phyloP scores from a whole-genome alignment of 1,140 invertebrate genomes.

The Apis cerana region DNA sequence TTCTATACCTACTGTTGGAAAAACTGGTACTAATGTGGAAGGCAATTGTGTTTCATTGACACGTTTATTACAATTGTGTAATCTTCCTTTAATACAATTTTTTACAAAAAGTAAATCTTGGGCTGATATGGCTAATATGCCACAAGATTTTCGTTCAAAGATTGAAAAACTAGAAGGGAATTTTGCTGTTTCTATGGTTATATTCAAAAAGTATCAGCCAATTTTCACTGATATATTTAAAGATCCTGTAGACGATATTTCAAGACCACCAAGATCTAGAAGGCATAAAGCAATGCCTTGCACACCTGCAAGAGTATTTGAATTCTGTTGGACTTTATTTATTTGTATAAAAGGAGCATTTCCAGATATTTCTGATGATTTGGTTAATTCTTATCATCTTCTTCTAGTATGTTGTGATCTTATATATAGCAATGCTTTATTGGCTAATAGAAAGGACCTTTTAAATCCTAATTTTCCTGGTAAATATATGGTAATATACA shows the following conservation, averaged over 20 bases:
- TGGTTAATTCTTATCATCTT: conserved; percentile 97
- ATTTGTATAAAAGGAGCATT: conserved; percentile 94
- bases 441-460: conserved; percentile 91
- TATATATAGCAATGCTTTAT: conserved; percentile 92
- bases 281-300: conserved; percentile 89
- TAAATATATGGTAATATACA: conserved; percentile 73
- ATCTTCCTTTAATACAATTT: conserved; percentile 96
- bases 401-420: conserved; percentile 95
- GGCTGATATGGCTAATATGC: conserved; percentile 96
- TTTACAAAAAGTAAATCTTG: conserved; percentile 98
- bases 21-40: conserved; percentile 86
- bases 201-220: conserved; percentile 96
- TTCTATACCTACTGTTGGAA: conserved; percentile 90
- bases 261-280: conserved; percentile 82
- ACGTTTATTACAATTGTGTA: conserved; percentile 91
- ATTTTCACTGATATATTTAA: conserved; percentile 94
- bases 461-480: conserved; percentile 92
- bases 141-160: conserved; percentile 91
- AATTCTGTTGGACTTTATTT: conserved; percentile 97
- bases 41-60: conserved; percentile 97
- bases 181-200: conserved; percentile 96
- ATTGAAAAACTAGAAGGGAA: conserved; percentile 94
- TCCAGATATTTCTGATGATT: conserved; percentile 91
- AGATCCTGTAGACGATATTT: conserved; percentile 83
- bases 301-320: conserved; percentile 91